These are phyloP conservation scores for Pygathrix nemaeus DNA, from an alignment of 2,113 vertebrate species.

Conservation along the genomic window DNA sequence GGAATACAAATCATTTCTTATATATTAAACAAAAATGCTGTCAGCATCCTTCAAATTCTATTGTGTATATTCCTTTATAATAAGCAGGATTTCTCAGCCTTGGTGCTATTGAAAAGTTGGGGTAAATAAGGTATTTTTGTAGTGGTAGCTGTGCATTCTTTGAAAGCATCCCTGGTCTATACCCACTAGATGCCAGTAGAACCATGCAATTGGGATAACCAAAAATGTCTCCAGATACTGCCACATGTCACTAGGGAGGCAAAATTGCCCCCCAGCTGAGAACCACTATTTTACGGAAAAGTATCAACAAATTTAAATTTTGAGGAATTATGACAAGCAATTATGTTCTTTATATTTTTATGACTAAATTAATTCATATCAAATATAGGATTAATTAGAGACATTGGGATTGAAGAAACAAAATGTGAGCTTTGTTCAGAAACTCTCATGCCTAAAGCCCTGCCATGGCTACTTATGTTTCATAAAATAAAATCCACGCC, in stretches of 20 bases:
- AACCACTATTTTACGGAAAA: background rate
- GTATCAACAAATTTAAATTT: background rate
- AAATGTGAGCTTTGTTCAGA: background rate
- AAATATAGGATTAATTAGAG: background rate
- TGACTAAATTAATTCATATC: background rate
- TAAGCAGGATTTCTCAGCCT: background rate
- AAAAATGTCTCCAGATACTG: background rate
- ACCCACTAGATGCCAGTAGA: background rate
- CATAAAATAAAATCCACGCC: background rate
- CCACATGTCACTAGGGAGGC: background rate
- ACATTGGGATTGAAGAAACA: background rate
- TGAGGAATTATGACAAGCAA: background rate
- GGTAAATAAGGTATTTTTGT: background rate
- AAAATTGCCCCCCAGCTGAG: background rate
- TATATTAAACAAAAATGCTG: background rate
- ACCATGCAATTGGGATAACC: fast-evolving
- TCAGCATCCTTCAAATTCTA: background rate
- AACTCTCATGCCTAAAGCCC: background rate
- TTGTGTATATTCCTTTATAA: background rate
- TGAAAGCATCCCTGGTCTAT: background rate
- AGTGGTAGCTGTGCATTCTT: background rate
- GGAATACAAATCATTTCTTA: background rate
- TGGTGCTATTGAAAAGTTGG: background rate
- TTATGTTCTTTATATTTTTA: background rate
- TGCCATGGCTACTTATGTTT: background rate